Evolutionary conservation across 2,113 vertebrate species (phyloP).

Genomic region (Heterotis niloticus): DNA sequence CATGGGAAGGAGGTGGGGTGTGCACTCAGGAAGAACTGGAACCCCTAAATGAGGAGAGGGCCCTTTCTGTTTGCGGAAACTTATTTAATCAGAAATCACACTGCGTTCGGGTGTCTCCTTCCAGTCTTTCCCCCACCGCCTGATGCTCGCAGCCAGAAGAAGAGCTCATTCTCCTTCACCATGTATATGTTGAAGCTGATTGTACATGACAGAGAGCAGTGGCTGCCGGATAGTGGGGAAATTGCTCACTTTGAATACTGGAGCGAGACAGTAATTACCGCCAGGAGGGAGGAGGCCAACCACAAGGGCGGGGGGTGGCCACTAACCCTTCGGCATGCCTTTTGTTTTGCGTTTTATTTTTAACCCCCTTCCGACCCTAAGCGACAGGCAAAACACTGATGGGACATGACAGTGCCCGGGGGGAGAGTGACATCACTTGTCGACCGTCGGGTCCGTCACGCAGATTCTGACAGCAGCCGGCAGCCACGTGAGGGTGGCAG

Average conservation of each 20-base stretch:
- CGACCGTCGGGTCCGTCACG: not conserved
- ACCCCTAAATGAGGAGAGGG: not conserved
- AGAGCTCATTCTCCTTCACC: slow-evolving; percentile 33
- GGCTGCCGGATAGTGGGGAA: slow-evolving; percentile 37
- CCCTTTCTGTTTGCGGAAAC: not conserved
- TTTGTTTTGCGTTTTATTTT: not conserved
- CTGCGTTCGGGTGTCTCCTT: not conserved
- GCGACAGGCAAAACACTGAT: not conserved
- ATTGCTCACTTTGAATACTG: slow-evolving; percentile 51
- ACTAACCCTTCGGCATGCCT: not conserved
- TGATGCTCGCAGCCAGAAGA: slow-evolving; percentile 11
- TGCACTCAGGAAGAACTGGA: not conserved
- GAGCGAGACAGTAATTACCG: slow-evolving; percentile 40
- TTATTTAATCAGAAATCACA: slow-evolving; percentile 10
- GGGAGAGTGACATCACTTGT: slow-evolving; percentile 9
- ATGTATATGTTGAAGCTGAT: slow-evolving; percentile 50
- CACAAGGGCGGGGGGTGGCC: not conserved
- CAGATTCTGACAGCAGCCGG: slow-evolving; percentile 13
- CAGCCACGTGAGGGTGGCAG: too few species aligned
- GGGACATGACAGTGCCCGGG: not conserved
- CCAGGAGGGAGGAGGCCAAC: slow-evolving; percentile 35
- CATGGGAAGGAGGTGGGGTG: not conserved
- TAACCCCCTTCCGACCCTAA: not conserved
- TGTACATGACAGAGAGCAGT: slow-evolving; percentile 49
- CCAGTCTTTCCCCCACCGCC: not conserved